Evolutionary conservation across 1,140 invertebrate species (phyloP).

Genomic region (Hermetia illucens): DNA sequence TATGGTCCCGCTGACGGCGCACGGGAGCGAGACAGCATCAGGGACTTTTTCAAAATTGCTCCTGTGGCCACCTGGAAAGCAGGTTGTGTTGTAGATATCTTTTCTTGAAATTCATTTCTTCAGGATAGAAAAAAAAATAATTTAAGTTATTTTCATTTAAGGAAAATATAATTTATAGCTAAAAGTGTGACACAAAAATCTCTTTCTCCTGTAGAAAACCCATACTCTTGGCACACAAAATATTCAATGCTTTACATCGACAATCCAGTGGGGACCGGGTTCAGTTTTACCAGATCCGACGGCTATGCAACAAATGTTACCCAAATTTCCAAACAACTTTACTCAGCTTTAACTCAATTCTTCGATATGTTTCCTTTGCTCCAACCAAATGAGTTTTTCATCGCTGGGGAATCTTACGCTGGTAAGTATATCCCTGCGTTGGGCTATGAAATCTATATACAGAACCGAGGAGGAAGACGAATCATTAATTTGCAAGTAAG

Average conservation of each 20-base stretch:
- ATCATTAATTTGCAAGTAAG: background rate
- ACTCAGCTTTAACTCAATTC: constrained; percentile 48
- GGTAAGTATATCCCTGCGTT: constrained; percentile 71
- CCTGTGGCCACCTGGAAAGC: too few relatives aligned
- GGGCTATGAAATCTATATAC: constrained; percentile 52
- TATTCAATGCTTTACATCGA: constrained; percentile 68
- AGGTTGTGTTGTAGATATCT: too few relatives aligned
- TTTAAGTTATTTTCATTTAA: background rate
- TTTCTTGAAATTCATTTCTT: too few relatives aligned
- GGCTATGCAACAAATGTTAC: constrained; percentile 46
- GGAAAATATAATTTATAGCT: background rate
- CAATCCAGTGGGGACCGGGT: constrained; percentile 69
- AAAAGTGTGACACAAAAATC: background rate
- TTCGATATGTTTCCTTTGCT: constrained; percentile 53
- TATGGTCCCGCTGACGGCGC: too few relatives aligned
- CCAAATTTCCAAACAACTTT: constrained; percentile 44
- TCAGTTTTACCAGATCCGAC: constrained; percentile 49
- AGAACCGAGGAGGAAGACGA: constrained; percentile 32
- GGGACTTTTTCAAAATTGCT: too few relatives aligned
- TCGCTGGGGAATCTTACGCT: constrained; percentile 73
- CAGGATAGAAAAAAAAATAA: too few relatives aligned
- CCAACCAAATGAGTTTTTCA: constrained; percentile 51
- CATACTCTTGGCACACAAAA: constrained; percentile 52
- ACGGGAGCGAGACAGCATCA: too few relatives aligned
- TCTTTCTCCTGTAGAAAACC: background rate